Percentiles rank a stretch among this genome's conserved stretches.
Evolutionary conservation across 2,888 invertebrate genomes (phyloP).

Genomic region (Ptilodon capucinus): DNA sequence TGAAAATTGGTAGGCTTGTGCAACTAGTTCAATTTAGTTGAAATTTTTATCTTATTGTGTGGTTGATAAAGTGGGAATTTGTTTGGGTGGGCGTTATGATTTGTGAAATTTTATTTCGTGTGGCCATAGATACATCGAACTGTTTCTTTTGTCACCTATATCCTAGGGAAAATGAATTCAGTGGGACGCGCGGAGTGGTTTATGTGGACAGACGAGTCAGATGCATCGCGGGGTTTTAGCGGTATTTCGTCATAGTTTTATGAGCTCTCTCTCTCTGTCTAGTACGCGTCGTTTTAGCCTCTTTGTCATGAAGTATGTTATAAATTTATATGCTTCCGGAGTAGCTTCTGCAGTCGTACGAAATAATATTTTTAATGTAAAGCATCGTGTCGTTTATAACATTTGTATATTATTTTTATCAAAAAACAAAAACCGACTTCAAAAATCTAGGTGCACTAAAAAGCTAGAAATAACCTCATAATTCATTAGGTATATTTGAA

Average conservation of each 20-base stretch:
- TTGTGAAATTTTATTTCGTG: conserved; percentile 4
- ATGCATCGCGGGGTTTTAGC: conserved; percentile 14
- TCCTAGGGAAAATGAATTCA: conserved; percentile 45
- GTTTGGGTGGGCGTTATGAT: not conserved
- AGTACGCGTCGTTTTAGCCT: conserved; percentile 22
- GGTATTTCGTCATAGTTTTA: conserved; percentile 32
- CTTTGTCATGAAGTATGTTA: conserved; percentile 26
- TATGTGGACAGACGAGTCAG: conserved; percentile 29
- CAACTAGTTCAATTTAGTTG: not conserved
- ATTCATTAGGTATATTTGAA: too few species aligned
- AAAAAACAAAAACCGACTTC: too few species aligned
- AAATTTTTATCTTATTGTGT: conserved; percentile 1
- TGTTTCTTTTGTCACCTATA: conserved; percentile 33
- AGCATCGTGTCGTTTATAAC: conserved; percentile 5
- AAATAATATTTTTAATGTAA: conserved; percentile 15
- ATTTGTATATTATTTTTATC: too few species aligned
- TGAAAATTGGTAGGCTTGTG: not conserved
- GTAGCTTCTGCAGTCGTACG: conserved; percentile 19
- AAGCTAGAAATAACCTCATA: too few species aligned
- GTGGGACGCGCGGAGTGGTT: conserved; percentile 36
- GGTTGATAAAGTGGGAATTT: conserved; percentile 6
- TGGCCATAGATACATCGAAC: conserved; percentile 17
- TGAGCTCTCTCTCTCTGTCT: conserved; percentile 19
- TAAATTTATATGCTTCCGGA: conserved; percentile 17
- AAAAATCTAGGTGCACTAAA: too few species aligned